These are phyloP conservation scores for Palythoa caribaeorum DNA, from an alignment of 92 coral and sea anemone genomes.

Conservation along the genomic window DNA sequence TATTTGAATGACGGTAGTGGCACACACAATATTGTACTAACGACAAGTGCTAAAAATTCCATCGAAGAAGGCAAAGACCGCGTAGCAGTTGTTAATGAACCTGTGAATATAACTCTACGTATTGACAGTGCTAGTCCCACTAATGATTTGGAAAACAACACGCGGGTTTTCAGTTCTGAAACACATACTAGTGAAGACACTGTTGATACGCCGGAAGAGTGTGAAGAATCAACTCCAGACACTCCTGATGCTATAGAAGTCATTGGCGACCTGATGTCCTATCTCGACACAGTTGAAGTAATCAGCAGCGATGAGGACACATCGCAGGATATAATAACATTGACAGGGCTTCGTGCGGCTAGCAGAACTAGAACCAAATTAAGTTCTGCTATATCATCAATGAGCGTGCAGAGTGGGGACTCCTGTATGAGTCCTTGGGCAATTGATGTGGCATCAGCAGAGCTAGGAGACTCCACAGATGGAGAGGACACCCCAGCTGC, in stretches of 20 bases:
- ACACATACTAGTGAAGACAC: conserved; percentile 6
- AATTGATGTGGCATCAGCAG: conserved; percentile 80
- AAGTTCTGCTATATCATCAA: conserved; percentile 47
- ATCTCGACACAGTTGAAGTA: conserved; percentile 77
- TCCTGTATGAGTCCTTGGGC: conserved; percentile 86
- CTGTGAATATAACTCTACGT: conserved; percentile 30
- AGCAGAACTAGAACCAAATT: conserved; percentile 1
- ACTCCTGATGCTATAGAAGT: conserved; percentile 73
- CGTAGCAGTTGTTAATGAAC: conserved; percentile 35
- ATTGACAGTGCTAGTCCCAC: conserved; percentile 20
- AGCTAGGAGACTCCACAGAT: conserved; percentile 88
- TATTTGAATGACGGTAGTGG: background rate
- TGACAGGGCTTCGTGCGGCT: conserved; percentile 7
- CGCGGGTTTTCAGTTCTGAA: conserved; percentile 13
- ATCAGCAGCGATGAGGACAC: conserved; percentile 81
- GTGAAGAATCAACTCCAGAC: conserved; percentile 54
- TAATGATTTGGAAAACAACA: background rate
- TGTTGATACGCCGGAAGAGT: conserved; percentile 24
- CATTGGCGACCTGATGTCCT: conserved; percentile 85
- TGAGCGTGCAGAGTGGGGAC: conserved; percentile 78
- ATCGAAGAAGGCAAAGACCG: conserved; percentile 26
- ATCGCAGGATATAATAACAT: conserved; percentile 34
- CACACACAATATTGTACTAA: conserved; percentile 27
- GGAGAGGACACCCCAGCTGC: conserved; percentile 61
- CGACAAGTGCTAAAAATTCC: conserved; percentile 1